A percentile compares a stretch with the other conserved stretches of the same genome.
Conservation (phyloP, 2,113 vertebrate species). For the Burhinus bistriatus region DNA sequence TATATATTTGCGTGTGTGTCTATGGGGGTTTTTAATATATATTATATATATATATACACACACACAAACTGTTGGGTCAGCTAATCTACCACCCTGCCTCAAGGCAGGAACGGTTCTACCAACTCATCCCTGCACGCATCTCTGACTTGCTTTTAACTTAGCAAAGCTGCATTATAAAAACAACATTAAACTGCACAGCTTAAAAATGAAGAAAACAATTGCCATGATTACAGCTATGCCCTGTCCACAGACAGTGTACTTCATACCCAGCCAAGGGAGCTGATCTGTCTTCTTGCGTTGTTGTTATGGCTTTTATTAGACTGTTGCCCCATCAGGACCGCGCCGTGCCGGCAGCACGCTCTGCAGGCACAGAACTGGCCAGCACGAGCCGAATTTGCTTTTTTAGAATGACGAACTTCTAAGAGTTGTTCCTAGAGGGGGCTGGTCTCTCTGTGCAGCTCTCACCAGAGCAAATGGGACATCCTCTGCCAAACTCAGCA, state of each 20-base stretch:
- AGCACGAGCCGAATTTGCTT: background rate
- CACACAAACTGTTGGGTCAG: background rate
- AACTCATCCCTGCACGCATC: background rate
- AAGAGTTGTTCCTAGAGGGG: background rate
- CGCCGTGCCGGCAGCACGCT: background rate
- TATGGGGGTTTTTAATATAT: background rate
- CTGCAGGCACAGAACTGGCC: background rate
- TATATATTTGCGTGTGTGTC: no score
- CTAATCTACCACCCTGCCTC: background rate
- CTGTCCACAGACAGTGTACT: background rate
- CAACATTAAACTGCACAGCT: background rate
- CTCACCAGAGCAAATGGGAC: background rate
- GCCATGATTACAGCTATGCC: background rate
- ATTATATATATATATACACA: accelerated
- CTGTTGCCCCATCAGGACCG: background rate
- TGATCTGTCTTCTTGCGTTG: background rate
- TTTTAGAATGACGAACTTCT: background rate
- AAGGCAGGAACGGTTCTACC: background rate
- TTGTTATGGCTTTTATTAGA: background rate
- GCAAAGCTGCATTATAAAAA: background rate
- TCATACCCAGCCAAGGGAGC: background rate
- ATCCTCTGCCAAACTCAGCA: background rate
- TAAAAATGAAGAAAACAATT: background rate
- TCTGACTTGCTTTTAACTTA: background rate
- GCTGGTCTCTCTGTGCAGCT: background rate